Evolutionary conservation across 1,140 invertebrate genomes (phyloP), one percentile per base, ranked within the genome.

Genomic region (Drosophila kohkoa): DNA sequence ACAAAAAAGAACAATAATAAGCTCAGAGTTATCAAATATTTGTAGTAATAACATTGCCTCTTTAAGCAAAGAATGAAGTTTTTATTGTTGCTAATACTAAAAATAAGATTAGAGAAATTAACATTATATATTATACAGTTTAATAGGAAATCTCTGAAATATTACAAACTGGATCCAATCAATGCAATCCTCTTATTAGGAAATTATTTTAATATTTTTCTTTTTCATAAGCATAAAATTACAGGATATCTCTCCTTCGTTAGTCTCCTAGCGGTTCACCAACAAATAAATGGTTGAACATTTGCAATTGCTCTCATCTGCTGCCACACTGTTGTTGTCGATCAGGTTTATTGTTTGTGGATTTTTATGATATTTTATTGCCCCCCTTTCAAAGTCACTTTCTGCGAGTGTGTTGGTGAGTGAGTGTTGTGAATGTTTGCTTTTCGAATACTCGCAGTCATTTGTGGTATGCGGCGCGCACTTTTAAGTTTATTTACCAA

Each of bases 301-400:
- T 43, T 51, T 72, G 54, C 54, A 51, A 60, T 57, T 68, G 38
- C 41, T 58, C 51, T 59, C 15, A 49, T 25, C 10, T 51, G 8
- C 16, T 10, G 16, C 32, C 16, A 35, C 43, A 57, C 66, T 60
- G 48, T 57, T 71, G 49, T 45, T 63, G 38, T 20, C 38, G 25
- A 64, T 75, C 75, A 65, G 51, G 58, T 64, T 81, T 55, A 48
- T 48, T 77, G 38, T 68, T 79, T 82, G 54, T 75, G 43, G 66
- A 76, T 72, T 82, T 72, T 79, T 73, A 83, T 81, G 49, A 76
- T 78, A 79, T 73, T 82, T 81, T 75, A 73, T 85, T 67, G 78
- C 75, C 43, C 10, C 48, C 35, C 35, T 8, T 8, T 1, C 35
- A 38, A 54, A 20, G 6, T 20, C 41, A 25, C 4, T 25, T 25